Evolutionary conservation across 2,797 vertebrate genomes (phyloP).

Genomic region (Myioborus miniatus): DNA sequence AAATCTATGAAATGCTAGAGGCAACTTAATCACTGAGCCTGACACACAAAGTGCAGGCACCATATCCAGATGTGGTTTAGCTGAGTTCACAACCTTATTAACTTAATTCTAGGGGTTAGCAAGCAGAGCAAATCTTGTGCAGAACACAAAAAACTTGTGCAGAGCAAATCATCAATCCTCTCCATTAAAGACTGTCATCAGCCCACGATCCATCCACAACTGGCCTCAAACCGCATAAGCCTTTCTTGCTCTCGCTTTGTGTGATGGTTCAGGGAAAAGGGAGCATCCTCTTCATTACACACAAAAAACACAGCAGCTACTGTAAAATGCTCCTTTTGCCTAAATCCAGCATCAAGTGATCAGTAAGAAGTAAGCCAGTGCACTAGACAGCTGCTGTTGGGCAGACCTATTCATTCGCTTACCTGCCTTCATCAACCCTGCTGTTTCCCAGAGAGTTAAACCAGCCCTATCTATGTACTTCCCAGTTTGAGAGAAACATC

Average conservation of each 20-base stretch:
- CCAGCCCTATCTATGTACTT: not conserved
- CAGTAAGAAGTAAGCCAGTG: not conserved
- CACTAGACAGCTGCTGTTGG: not conserved
- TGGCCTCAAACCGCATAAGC: not conserved
- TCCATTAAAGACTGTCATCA: not conserved
- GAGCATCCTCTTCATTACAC: not conserved
- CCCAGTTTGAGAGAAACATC: not conserved
- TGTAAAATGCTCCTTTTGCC: not conserved
- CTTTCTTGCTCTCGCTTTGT: not conserved
- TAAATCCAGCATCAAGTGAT: not conserved
- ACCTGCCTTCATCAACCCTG: not conserved
- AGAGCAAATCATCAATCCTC: not conserved
- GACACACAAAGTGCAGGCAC: slow-evolving; percentile 7
- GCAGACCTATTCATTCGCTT: not conserved
- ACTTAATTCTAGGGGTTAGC: slow-evolving; percentile 16
- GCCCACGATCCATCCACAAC: not conserved
- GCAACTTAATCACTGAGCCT: slow-evolving; percentile 27
- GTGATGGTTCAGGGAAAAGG: not conserved
- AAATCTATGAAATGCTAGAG: slow-evolving; percentile 16
- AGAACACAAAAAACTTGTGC: not conserved
- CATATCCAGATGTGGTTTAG: slow-evolving; percentile 18
- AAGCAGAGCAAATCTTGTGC: too few relatives aligned
- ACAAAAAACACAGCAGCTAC: not conserved
- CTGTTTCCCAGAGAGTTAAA: not conserved
- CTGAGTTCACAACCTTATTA: slow-evolving; percentile 42